These are phyloP conservation scores for Stichopus horrens DNA, from an alignment of 53 echinoderm and acorn worm genomes.

Conservation along the genomic window DNA sequence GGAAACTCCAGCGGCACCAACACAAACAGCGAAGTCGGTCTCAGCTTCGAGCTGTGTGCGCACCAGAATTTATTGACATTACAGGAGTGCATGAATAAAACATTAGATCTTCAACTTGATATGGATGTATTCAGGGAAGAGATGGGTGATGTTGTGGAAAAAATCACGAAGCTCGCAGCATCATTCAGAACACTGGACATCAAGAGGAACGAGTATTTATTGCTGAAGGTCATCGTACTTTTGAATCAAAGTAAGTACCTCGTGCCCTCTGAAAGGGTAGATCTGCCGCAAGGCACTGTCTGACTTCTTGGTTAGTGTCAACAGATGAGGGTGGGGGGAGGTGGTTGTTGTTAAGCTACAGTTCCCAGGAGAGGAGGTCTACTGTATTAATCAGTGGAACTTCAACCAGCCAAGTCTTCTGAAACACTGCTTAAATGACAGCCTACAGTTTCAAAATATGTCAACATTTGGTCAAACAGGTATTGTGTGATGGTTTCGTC, in stretches of 20 bases:
- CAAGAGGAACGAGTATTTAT: constrained; percentile 91
- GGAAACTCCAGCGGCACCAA: constrained; percentile 4
- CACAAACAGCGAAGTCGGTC: constrained; percentile 56
- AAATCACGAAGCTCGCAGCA: constrained; percentile 90
- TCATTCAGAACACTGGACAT: constrained; percentile 88
- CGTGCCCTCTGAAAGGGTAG: background rate
- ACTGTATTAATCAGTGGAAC: too few species aligned
- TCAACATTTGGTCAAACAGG: too few species aligned
- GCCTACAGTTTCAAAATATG: too few species aligned
- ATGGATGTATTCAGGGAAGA: constrained; percentile 98
- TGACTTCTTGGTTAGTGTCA: background rate
- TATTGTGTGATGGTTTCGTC: too few species aligned
- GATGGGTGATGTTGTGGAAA: constrained; percentile 99
- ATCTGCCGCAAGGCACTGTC: background rate
- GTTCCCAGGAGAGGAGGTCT: background rate
- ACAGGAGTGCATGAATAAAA: constrained; percentile 99
- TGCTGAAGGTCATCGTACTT: constrained; percentile 92
- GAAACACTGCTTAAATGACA: too few species aligned
- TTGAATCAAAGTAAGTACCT: constrained; percentile 78
- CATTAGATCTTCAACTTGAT: constrained; percentile 91
- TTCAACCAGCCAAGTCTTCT: too few species aligned
- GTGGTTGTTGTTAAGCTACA: background rate
- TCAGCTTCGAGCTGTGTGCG: constrained; percentile 96
- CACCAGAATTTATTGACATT: constrained; percentile 87
- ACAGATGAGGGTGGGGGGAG: too few species aligned